phyloP scores from a whole-genome alignment of 2,797 vertebrate genomes.

The Mormyrops boulengeri region DNA sequence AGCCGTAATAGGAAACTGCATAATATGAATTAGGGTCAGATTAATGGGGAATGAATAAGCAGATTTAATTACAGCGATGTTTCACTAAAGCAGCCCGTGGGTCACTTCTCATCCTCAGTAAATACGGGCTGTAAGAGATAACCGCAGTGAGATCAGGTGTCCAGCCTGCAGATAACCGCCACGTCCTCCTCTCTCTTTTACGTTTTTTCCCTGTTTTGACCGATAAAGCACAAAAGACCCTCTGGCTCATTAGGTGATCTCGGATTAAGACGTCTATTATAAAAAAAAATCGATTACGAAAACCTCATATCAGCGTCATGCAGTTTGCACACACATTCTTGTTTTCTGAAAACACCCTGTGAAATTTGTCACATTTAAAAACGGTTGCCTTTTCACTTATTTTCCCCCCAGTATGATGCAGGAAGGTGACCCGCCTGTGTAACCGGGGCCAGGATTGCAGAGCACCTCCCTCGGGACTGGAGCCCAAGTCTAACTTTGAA shows the following conservation, averaged over 20 bases:
- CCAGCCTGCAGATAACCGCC: background rate
- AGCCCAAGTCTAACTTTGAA: background rate
- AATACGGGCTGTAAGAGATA: background rate
- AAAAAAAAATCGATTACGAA: background rate
- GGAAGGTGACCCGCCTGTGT: background rate
- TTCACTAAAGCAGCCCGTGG: slow-evolving; percentile 30
- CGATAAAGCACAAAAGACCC: background rate
- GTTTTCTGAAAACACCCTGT: background rate
- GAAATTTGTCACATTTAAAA: background rate
- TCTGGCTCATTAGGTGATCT: background rate
- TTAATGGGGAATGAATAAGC: slow-evolving; percentile 16
- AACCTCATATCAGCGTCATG: background rate
- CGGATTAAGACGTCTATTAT: slow-evolving; percentile 1
- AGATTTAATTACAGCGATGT: slow-evolving; percentile 36
- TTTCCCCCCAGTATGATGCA: background rate
- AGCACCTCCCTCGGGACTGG: background rate
- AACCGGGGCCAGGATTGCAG: background rate
- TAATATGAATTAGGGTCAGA: slow-evolving; percentile 37
- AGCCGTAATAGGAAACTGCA: slow-evolving; percentile 23
- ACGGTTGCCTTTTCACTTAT: background rate
- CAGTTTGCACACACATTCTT: background rate
- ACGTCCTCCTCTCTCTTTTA: background rate
- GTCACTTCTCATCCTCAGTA: background rate
- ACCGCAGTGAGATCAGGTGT: background rate
- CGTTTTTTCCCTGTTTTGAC: background rate